A percentile compares a stretch with the other conserved stretches of the same genome.
Conservation (phyloP, 1,140 invertebrate species). For the Pseudobourletiella spinata region DNA sequence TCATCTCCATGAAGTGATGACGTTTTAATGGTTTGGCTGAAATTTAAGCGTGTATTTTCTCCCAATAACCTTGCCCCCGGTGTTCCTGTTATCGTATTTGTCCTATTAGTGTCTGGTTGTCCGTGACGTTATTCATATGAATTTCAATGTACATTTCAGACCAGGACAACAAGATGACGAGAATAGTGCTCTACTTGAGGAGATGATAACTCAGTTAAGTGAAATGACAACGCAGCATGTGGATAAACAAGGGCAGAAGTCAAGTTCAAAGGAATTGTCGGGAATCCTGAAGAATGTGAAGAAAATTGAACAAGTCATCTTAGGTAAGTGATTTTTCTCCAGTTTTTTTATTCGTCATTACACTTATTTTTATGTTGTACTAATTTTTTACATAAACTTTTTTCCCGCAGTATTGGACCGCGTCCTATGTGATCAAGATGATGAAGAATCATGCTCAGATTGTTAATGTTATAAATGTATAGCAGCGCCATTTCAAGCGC, state of each 20-base stretch:
- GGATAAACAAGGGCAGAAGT: slow-evolving; percentile 38
- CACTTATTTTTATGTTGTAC: slow-evolving; percentile 1
- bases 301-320: slow-evolving; percentile 50
- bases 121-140: no score
- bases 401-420: slow-evolving; percentile 44
- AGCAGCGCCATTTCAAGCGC: no score
- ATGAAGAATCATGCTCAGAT: neutral
- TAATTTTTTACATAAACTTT: slow-evolving; percentile 35
- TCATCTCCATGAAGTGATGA: slow-evolving; percentile 5
- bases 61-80: no score
- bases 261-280: slow-evolving; percentile 47
- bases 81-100: no score
- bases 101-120: no score
- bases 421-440: slow-evolving; percentile 42
- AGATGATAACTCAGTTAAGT: slow-evolving; percentile 42
- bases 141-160: no score
- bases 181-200: slow-evolving; percentile 37
- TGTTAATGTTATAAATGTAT: neutral
- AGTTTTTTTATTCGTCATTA: neutral
- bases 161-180: slow-evolving; percentile 42
- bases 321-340: slow-evolving; percentile 41
- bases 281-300: slow-evolving; percentile 52
- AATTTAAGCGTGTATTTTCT: neutral
- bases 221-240: slow-evolving; percentile 37
- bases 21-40: slow-evolving; percentile 7